Base-by-base conservation (phyloP, 2,888 invertebrate genomes). In the Cephus pulcher region DNA sequence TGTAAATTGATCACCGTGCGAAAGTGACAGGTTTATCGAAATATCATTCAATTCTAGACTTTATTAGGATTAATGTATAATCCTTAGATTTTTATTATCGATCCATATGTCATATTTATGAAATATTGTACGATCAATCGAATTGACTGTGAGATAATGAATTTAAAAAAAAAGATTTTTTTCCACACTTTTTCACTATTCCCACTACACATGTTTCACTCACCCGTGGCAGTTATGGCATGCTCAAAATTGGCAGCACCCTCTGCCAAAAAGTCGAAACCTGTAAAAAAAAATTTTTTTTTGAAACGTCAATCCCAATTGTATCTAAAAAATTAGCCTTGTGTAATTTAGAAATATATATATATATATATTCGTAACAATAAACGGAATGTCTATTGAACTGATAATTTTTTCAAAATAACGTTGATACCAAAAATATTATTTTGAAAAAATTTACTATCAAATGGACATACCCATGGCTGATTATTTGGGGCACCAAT, bases 241-340 rank as follows among this genome's bases (percentile, higher is more conserved):
- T 94, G 93, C 92, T 95, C 95, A 91, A 95, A 95, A 91, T 95
- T 95, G 88, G 95, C 95, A 84, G 95, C 95, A 93, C 95, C 95
- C 86, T 92, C 93, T 89, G 95, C 95, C 90, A 95, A 93, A 91
- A 95, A 95, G 92, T 95, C 95, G 92, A 95, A 93, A 92, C 95
- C 95, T 95, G 92, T 86, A 93, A 91, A 81, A 75, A 82, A 80
- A 80, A 23, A 11, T 1, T 0, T 1, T 6, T 6, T 56, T 23
- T 56, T 56, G 23, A 56, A 23, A 56, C 23, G 6, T 40, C 23
- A 40, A 23, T 40, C 1, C 4, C 15, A 6, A 6, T 40, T 15
- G 6, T 40, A 40, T 15, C 23, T 1, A 23, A 40, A 40, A 40
- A 40, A 23, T 15, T 0, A 6, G 12, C 6, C 40, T 6, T 12